A percentile compares a stretch with the other conserved stretches of the same genome.
phyloP scores from a whole-genome alignment of 2,797 vertebrate species.

The Thaleichthys pacificus region DNA sequence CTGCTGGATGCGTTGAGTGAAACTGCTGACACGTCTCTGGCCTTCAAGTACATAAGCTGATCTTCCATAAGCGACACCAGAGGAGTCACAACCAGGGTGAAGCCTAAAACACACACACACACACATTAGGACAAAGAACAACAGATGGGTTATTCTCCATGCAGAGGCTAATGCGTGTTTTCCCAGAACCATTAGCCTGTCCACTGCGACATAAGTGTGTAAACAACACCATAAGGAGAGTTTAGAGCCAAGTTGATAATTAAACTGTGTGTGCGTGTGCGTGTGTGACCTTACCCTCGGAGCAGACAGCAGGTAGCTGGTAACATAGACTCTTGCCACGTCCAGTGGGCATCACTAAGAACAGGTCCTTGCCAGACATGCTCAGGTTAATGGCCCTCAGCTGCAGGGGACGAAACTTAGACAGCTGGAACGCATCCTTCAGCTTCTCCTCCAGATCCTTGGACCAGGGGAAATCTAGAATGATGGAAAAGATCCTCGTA shows the following conservation, averaged over 20 bases:
- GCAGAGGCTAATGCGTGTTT: neutral
- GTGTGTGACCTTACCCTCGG: conserved; percentile 75
- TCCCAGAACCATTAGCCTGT: neutral
- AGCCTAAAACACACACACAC: conserved; percentile 73
- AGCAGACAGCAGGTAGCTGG: conserved; percentile 91
- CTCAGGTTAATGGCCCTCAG: conserved; percentile 88
- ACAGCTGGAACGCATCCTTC: conserved; percentile 78
- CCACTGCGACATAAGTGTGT: neutral
- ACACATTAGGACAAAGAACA: neutral
- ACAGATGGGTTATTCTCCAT: neutral
- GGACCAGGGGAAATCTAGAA: conserved; percentile 89
- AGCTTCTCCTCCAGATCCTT: conserved; percentile 75
- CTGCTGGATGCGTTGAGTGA: conserved; percentile 88
- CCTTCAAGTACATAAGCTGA: conserved; percentile 91
- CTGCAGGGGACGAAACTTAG: conserved; percentile 86
- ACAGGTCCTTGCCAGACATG: conserved; percentile 86
- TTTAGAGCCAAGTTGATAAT: too few relatives aligned
- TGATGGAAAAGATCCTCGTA: neutral
- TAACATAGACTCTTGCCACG: conserved; percentile 96
- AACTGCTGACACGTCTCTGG: conserved; percentile 79
- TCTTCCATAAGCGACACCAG: conserved; percentile 97
- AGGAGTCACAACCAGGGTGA: conserved; percentile 90
- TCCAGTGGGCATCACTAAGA: conserved; percentile 96
- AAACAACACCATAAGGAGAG: neutral
- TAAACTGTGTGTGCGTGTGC: neutral